phyloP scores from a whole-genome alignment of 2,888 invertebrate species.

The Melinopterus prodromus region DNA sequence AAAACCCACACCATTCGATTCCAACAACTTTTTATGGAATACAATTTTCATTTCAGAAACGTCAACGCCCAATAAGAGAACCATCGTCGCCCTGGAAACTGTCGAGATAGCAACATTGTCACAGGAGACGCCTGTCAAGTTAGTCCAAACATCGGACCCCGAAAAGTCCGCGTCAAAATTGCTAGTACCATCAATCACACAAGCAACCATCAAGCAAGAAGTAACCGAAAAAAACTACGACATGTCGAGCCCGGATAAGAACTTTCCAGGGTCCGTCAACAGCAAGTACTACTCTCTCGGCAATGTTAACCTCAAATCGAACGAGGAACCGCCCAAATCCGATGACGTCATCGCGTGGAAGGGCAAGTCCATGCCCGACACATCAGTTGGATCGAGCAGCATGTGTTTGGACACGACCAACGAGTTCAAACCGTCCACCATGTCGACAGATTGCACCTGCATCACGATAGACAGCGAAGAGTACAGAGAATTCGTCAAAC shows the following conservation, averaged over 20 bases:
- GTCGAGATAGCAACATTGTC: background rate
- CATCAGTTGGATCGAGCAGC: constrained; percentile 21
- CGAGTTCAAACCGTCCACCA: constrained; percentile 19
- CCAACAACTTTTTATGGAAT: no score
- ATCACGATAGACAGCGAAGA: constrained; percentile 32
- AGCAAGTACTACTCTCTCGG: background rate
- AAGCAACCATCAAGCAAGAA: no score
- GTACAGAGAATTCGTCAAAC: constrained; percentile 32
- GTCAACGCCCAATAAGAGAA: background rate
- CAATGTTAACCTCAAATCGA: background rate
- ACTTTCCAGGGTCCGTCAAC: background rate
- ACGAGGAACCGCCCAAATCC: background rate
- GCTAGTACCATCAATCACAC: background rate
- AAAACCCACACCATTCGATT: no score
- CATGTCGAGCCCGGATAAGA: background rate
- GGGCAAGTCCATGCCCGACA: constrained; percentile 29
- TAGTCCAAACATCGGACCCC: background rate
- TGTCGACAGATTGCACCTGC: constrained; percentile 28
- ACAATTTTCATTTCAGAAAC: background rate
- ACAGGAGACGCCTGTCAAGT: background rate
- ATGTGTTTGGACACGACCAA: constrained; percentile 26
- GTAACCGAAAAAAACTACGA: background rate
- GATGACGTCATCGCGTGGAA: constrained; percentile 33
- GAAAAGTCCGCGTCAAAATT: background rate
- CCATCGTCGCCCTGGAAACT: background rate